These are phyloP conservation scores for Oreochromis grahami DNA, from an alignment of 2,797 vertebrate species.

Conservation along the genomic window DNA sequence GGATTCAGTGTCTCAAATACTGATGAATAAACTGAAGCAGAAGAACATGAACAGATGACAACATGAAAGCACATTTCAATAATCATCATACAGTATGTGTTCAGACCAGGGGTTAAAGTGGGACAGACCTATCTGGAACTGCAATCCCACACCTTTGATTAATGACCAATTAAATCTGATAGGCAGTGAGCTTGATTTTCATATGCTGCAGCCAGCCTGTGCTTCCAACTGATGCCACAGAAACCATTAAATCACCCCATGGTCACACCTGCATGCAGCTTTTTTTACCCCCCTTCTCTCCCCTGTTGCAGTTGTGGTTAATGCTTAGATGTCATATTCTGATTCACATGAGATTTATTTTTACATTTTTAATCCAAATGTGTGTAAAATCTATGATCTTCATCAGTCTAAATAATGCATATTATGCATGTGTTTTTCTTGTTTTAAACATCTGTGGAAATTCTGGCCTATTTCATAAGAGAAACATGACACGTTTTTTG, in stretches of 20 bases:
- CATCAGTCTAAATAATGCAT: background rate
- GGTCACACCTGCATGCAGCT: background rate
- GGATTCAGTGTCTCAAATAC: background rate
- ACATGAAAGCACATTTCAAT: background rate
- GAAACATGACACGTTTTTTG: background rate
- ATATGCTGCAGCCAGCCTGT: background rate
- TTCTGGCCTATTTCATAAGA: accelerated
- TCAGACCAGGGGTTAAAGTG: background rate
- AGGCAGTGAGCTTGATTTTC: background rate
- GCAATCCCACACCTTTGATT: background rate
- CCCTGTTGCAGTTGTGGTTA: background rate
- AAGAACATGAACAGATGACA: background rate
- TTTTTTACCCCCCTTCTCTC: background rate
- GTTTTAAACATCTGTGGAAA: accelerated
- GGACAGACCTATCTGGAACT: accelerated
- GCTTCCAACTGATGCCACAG: background rate
- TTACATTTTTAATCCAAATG: background rate
- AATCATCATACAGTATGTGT: background rate
- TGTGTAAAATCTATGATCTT: background rate
- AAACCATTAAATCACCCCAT: background rate
- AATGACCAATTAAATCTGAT: background rate
- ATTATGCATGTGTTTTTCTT: background rate
- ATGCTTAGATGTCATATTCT: background rate
- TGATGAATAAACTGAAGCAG: background rate
- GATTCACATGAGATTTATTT: background rate